Evolutionary conservation across 1,140 invertebrate species (phyloP), one percentile per base, ranked within the genome.

Genomic region (Zeugodacus cucurbitae): DNA sequence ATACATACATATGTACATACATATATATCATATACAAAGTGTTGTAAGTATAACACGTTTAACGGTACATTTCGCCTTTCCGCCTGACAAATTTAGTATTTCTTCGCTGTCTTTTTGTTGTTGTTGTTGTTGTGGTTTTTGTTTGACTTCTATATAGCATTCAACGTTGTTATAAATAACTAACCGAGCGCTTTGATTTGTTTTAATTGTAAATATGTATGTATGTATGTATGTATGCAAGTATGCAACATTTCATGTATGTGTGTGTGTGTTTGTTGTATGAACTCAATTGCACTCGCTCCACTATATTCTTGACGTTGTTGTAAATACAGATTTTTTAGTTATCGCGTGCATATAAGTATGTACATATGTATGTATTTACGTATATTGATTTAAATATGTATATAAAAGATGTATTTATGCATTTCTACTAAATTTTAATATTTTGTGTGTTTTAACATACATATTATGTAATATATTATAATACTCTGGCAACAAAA

Each of bases 221-320:
- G 7, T 59, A 57, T 32, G 14, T 67, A 26, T 10, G 29, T 67
- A 10, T 34, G 62, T 34, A 3, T 70, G 8, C 10, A 48, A n/a
- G n/a, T n/a, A n/a, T n/a, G n/a, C n/a, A n/a, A n/a, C n/a, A n/a
- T n/a, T n/a, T n/a, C 48, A 54, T 54, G 14, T 54, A 54, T 29
- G 11, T 64, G 62, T 37, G 67, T 70, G 11, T 37, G 67, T 22
- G 3, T 70, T 14, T 37, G 29, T 29, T 20, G 32, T 20, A 11
- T 70, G 67, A 70, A 70, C 67, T 70, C 67, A 70, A 37, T 70
- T 70, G 67, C 67, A 70, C 67, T 70, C 67, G 67, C 17, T 37
- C 32, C 34, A 37, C 17, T 70, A 22, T 17, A 41, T 37, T 37
- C 1, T 70, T 37, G 29, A 2, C 17, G 32, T 70, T 70, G 67